Evolutionary conservation across 2,113 vertebrate genomes (phyloP), one percentile per base, ranked within the genome.

Genomic region (Sprattus sprattus): DNA sequence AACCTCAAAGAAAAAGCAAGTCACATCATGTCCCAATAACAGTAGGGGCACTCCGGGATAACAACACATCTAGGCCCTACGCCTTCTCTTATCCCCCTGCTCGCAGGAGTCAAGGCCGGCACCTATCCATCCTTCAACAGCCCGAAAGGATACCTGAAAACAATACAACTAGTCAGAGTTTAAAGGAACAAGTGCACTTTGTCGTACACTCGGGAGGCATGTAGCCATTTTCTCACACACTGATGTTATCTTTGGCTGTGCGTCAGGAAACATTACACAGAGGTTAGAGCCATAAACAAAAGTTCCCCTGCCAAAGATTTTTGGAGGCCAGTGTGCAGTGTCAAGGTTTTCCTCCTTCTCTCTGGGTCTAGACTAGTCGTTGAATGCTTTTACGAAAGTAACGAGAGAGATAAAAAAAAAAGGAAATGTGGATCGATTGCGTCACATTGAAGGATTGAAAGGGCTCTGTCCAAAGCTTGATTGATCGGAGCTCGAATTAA

Each of bases 101-200:
- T 13, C 71, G 44, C 7, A 78, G 71, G 71, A 78, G 1, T 75
- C 25, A 75, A 75, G 67, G 67, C 10, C 10, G 15, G 67, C 5
- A 4, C 28, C 28, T 28, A 28, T 75, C 28, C 28, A 75, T 28
- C 67, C 67, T 9, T 75, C 67, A 39, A 39, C 71, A 39, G 71
- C 28, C 67, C 28, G 32, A 15, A 18, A 18, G 39, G 71, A 16
- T 39, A 1, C 71, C 32, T 18, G 32, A 78, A 78, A 78, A 78
- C 71, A 78, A 78, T 78, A 15, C 71, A 39, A 28, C 71, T 78
- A 44, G 71, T 78, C 28, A 39, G 15, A 10, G 71, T 78, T 78
- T 78, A 15, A 78, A 78, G 71, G 71, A 78, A 78, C 71, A 78
- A 78, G 71, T 78, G 71, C 71, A 78, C 71, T 78, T 78, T 78